These are phyloP conservation scores for Fukomys damarensis DNA, from an alignment of 2,113 vertebrate genomes.

Conservation along the genomic window DNA sequence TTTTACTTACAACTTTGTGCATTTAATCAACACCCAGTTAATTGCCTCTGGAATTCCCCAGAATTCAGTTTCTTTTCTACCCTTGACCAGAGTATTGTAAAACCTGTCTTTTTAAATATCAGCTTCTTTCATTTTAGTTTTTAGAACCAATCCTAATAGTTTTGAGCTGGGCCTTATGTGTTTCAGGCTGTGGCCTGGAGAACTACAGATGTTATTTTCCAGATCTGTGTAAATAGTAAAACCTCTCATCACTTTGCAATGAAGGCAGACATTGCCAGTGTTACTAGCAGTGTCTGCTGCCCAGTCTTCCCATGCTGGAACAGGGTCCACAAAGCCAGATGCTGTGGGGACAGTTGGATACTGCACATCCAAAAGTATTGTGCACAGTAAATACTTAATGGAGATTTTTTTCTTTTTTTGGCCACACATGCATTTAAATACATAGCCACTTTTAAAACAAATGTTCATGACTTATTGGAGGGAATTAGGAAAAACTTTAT, in stretches of 20 bases:
- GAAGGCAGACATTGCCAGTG: background rate
- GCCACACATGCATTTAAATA: background rate
- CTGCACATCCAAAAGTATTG: background rate
- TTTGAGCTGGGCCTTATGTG: background rate
- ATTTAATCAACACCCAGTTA: constrained; percentile 10
- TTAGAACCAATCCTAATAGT: background rate
- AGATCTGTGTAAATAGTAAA: background rate
- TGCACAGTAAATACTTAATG: background rate
- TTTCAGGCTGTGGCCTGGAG: background rate
- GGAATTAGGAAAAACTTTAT: background rate
- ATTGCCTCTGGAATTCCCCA: background rate
- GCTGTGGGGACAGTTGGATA: no score
- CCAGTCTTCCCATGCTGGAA: no score
- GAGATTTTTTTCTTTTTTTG: background rate
- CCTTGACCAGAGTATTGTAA: background rate
- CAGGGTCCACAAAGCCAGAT: no score
- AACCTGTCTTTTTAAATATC: background rate
- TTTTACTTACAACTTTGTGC: constrained; percentile 2
- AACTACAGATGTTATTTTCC: background rate
- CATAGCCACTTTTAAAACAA: background rate
- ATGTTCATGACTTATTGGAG: background rate
- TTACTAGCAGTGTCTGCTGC: no score
- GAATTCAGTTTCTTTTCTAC: background rate
- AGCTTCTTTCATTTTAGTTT: background rate
- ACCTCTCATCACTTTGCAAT: background rate